Evolutionary conservation across 2,113 vertebrate species (phyloP).

Genomic region (Gnathonemus longibarbis): DNA sequence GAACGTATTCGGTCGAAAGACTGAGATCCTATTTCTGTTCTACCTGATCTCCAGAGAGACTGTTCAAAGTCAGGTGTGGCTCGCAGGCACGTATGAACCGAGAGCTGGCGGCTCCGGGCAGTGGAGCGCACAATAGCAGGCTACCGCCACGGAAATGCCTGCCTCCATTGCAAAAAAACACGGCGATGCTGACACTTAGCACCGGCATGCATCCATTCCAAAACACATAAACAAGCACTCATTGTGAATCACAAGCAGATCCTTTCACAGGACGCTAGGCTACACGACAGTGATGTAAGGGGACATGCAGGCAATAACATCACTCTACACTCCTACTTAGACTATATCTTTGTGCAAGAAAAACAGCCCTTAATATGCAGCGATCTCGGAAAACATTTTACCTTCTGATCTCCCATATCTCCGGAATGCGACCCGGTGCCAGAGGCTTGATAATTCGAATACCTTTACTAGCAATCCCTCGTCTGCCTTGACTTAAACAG

Average conservation of each 20-base stretch:
- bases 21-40: neutral
- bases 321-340: neutral
- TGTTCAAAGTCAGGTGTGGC: neutral
- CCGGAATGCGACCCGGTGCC: conserved; percentile 31
- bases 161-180: neutral
- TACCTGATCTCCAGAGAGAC: neutral
- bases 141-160: neutral
- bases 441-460: conserved; percentile 24
- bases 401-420: conserved; percentile 67
- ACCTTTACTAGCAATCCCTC: neutral
- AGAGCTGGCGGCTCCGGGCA: neutral
- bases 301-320: neutral
- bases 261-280: neutral
- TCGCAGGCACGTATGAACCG: neutral
- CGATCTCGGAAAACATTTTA: conserved; percentile 33
- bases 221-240: neutral
- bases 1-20: neutral
- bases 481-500: conserved; percentile 12
- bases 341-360: neutral
- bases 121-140: neutral
- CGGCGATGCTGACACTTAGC: neutral
- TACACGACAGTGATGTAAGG: neutral
- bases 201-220: neutral
- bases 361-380: neutral
- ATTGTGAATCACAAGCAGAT: neutral